Evolutionary conservation across 2,113 vertebrate species (phyloP).

Genomic region (Megaceryle maxima): DNA sequence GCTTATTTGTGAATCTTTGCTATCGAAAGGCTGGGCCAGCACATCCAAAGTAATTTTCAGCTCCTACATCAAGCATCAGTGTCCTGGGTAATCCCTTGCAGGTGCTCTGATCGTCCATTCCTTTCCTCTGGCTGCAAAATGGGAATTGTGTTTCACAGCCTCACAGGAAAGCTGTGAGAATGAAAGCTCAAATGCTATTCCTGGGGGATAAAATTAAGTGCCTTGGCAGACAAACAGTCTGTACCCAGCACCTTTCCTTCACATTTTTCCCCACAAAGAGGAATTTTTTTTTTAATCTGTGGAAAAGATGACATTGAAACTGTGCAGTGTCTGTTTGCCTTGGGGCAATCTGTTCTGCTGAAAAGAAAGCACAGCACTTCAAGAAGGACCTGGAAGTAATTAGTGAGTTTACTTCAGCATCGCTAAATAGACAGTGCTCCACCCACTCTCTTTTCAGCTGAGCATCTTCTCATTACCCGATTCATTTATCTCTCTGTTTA

Average conservation of each 20-base stretch:
- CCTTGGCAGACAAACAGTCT: background rate
- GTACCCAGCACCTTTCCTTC: background rate
- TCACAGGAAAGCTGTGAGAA: background rate
- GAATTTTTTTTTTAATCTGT: background rate
- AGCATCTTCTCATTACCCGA: background rate
- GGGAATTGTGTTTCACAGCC: background rate
- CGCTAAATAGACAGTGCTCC: background rate
- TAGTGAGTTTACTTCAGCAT: background rate
- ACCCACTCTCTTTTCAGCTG: background rate
- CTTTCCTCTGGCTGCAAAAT: background rate
- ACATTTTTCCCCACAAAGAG: background rate
- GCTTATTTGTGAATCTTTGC: background rate
- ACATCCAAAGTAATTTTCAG: fast-evolving
- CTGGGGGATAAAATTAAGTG: background rate
- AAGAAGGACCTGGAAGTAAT: background rate
- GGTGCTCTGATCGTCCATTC: background rate
- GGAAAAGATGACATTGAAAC: background rate
- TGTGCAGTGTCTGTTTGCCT: background rate
- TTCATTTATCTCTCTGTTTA: background rate
- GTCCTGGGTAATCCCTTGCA: background rate
- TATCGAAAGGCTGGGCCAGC: background rate
- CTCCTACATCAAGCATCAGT: background rate
- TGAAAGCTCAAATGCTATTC: background rate
- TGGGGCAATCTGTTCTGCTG: background rate
- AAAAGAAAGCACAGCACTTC: background rate